Percentiles rank a stretch among this genome's conserved stretches.
Conservation (phyloP, 1,140 invertebrate genomes). For the Ooceraea biroi region DNA sequence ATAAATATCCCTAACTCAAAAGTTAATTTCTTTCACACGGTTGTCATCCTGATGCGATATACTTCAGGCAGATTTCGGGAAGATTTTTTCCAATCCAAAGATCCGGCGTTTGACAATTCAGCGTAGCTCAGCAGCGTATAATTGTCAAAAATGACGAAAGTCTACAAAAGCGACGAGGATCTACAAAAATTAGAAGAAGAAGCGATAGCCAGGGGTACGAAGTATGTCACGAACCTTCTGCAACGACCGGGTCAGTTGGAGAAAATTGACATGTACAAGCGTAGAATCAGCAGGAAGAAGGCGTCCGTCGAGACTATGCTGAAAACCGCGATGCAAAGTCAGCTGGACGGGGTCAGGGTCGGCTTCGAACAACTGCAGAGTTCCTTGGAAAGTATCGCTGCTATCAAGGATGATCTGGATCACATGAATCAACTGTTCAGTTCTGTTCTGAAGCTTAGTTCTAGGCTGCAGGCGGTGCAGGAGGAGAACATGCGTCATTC, state of each 20-base stretch:
- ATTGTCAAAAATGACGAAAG: conserved; percentile 1
- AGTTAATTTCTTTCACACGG: neutral
- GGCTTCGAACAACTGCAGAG: conserved; percentile 96
- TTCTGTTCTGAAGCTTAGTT: conserved; percentile 90
- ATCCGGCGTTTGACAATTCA: neutral
- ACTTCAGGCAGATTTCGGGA: too few species aligned
- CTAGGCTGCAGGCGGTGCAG: conserved; percentile 93
- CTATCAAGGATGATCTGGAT: conserved; percentile 89
- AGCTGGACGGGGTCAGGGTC: conserved; percentile 97
- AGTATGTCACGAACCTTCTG: conserved; percentile 97
- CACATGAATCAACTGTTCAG: conserved; percentile 87
- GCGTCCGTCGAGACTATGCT: conserved; percentile 98
- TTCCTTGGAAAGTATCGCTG: conserved; percentile 93
- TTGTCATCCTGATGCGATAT: neutral
- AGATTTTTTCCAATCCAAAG: neutral
- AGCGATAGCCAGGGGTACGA: conserved; percentile 93
- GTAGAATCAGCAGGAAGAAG: conserved; percentile 93
- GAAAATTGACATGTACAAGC: conserved; percentile 96
- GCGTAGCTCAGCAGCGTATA: too few species aligned
- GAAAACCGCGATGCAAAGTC: conserved; percentile 99
- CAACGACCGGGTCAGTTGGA: conserved; percentile 98
- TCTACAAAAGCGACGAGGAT: conserved; percentile 87
- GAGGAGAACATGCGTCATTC: conserved; percentile 97
- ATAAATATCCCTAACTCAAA: neutral
- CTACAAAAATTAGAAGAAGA: conserved; percentile 92